These are phyloP conservation scores for Rachycentron canadum DNA, from an alignment of 2,797 vertebrate genomes.

Conservation along the genomic window DNA sequence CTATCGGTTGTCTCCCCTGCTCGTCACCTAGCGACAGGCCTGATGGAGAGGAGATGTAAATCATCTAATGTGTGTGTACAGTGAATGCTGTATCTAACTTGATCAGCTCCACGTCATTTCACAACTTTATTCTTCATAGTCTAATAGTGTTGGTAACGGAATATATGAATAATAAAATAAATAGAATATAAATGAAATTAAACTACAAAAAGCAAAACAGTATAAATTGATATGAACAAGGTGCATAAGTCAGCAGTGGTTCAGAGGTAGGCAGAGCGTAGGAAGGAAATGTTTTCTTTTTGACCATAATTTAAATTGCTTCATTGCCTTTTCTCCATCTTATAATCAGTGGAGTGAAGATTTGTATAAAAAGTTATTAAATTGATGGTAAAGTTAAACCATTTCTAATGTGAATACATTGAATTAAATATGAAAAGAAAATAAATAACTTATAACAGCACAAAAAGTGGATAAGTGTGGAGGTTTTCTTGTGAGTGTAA, in stretches of 20 bases:
- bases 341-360: neutral
- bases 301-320: too few species aligned
- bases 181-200: neutral
- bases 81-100: neutral
- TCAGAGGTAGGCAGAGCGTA: neutral
- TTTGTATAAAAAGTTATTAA: too few species aligned
- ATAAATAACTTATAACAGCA: neutral
- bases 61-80: neutral
- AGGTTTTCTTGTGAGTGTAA: neutral
- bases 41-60: slow-evolving; percentile 45
- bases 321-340: too few species aligned
- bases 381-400: neutral
- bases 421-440: neutral
- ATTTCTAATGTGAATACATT: neutral
- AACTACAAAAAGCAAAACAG: neutral
- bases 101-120: neutral
- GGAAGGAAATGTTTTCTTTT: too few species aligned
- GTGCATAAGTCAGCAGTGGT: neutral
- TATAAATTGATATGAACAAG: neutral
- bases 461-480: neutral
- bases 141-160: neutral
- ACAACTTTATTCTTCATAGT: neutral
- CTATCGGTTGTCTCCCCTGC: slow-evolving; percentile 90
- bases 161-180: neutral
- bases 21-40: slow-evolving; percentile 92